A percentile compares a stretch with the other conserved stretches of the same genome.
These are phyloP conservation scores for Agrypnia vestita DNA, from an alignment of 1,140 invertebrate genomes.

Conservation along the genomic window DNA sequence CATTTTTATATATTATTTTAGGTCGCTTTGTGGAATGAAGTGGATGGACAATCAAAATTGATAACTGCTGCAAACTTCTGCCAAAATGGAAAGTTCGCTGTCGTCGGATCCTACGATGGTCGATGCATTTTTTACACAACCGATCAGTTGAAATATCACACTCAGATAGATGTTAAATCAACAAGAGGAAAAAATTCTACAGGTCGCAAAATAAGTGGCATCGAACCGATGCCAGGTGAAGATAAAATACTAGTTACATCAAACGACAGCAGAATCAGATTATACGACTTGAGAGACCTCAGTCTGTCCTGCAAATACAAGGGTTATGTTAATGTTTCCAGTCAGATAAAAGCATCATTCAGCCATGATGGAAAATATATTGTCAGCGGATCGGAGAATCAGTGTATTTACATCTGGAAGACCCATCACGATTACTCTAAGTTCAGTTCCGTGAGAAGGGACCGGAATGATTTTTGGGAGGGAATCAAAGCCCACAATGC, in stretches of 20 bases:
- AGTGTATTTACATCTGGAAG: conserved; percentile 98
- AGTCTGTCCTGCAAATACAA: conserved; percentile 97
- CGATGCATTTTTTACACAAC: conserved; percentile 98
- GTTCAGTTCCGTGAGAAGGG: conserved; percentile 93
- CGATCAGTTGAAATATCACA: conserved; percentile 98
- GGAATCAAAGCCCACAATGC: conserved; percentile 97
- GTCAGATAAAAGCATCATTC: conserved; percentile 98
- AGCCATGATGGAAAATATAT: conserved; percentile 98
- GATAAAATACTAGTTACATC: conserved; percentile 98
- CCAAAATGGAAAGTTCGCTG: conserved; percentile 97
- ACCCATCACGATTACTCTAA: conserved; percentile 97
- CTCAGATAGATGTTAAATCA: conserved; percentile 96
- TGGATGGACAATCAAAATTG: conserved; percentile 93
- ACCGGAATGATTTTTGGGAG: conserved; percentile 98
- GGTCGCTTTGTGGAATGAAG: conserved; percentile 97
- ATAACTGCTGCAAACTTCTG: conserved; percentile 99
- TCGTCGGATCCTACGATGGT: conserved; percentile 98
- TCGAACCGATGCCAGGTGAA: conserved; percentile 96
- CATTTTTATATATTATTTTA: conserved; percentile 53
- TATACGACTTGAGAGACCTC: conserved; percentile 97
- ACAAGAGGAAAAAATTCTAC: conserved; percentile 95
- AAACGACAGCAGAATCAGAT: conserved; percentile 96
- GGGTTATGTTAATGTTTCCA: conserved; percentile 95
- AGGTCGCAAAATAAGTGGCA: conserved; percentile 96
- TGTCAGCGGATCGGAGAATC: conserved; percentile 97